Evolutionary conservation across 92 coral and sea anemone genomes (phyloP).

Genomic region (Montipora capitata): DNA sequence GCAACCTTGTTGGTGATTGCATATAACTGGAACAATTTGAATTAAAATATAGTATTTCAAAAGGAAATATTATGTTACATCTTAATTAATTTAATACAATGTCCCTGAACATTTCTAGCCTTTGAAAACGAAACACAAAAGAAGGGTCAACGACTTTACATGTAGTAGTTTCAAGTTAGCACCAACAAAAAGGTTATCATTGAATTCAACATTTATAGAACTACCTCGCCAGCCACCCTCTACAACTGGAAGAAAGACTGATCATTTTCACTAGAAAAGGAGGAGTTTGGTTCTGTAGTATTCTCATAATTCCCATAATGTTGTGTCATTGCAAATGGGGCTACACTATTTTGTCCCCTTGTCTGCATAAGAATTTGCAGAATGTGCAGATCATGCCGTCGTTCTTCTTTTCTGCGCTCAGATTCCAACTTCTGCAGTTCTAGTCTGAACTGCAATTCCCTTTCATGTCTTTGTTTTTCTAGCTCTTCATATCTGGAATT

Average conservation of each 20-base stretch:
- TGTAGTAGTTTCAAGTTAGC: background rate
- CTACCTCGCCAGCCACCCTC: background rate
- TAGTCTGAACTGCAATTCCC: no score
- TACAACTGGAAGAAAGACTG: background rate
- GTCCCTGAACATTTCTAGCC: background rate
- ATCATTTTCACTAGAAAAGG: background rate
- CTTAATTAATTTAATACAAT: no score
- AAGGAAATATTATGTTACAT: no score
- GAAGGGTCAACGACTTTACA: background rate
- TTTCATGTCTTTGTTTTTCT: no score
- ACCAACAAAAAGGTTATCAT: background rate
- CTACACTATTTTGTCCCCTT: background rate
- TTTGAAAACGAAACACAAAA: background rate
- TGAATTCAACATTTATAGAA: background rate
- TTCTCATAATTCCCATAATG: background rate
- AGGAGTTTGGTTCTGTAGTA: background rate
- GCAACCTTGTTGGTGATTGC: no score
- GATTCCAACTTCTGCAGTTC: no score
- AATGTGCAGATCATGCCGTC: no score
- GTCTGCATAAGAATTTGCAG: background rate
- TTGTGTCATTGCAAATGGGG: background rate
- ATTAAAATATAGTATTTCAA: no score
- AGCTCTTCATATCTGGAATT: no score
- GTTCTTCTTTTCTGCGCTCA: no score
- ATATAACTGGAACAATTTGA: no score